Conservation (phyloP, 2,797 vertebrate species). For the Chelon labrosus region DNA sequence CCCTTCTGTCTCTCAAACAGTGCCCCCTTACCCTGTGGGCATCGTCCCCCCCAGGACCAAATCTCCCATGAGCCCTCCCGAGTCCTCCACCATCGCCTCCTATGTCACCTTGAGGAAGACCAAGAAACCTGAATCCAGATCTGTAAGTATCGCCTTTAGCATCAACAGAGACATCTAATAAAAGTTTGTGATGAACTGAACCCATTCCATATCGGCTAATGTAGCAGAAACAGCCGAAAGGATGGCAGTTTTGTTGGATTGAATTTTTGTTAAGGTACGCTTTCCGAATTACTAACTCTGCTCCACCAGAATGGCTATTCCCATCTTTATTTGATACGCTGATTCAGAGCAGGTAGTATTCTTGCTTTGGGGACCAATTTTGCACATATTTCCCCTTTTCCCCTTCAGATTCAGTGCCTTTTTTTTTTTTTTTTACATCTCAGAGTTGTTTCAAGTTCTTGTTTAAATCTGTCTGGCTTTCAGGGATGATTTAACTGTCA, state of each 20-base stretch:
- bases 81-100: slow-evolving; percentile 95
- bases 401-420: not conserved
- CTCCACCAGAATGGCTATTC: not conserved
- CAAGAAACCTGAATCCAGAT: slow-evolving; percentile 91
- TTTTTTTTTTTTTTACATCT: not conserved
- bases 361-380: not conserved
- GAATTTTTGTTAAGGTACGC: not conserved
- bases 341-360: not conserved
- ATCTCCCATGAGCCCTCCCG: slow-evolving; percentile 87
- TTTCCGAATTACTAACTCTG: not conserved
- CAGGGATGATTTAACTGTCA: too few species aligned
- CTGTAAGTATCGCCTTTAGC: slow-evolving; percentile 75
- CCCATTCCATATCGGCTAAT: not conserved
- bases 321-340: not conserved
- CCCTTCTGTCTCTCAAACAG: slow-evolving; percentile 67
- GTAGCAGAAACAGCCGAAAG: slow-evolving; percentile 8
- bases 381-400: not conserved
- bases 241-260: not conserved
- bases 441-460: not conserved
- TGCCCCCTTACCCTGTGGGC: slow-evolving; percentile 89
- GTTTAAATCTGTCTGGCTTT: not conserved
- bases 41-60: slow-evolving; percentile 93
- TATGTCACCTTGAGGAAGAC: slow-evolving; percentile 96
- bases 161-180: not conserved
- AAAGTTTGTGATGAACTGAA: not conserved